Evolutionary conservation across 2,888 invertebrate species (phyloP).

Genomic region (Andrena fulva): DNA sequence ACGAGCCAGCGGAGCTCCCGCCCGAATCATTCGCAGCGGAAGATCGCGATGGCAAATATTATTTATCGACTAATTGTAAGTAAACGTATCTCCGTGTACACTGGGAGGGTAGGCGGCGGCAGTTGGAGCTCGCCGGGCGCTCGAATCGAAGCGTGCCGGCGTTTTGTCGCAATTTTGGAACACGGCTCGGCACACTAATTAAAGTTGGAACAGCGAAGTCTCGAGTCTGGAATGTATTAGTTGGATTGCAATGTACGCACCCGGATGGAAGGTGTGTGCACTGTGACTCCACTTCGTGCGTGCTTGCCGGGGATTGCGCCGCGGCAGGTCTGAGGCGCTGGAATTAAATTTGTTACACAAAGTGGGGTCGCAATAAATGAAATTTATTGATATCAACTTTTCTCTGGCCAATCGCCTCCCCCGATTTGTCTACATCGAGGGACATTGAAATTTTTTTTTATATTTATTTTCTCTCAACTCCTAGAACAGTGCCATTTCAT

Average conservation of each 20-base stretch:
- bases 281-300: background rate
- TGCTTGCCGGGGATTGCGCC: background rate
- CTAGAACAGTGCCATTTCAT: too few species aligned
- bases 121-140: too few species aligned
- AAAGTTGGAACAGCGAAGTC: conserved; percentile 4
- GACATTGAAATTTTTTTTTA: too few species aligned
- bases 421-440: too few species aligned
- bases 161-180: background rate
- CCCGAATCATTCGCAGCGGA: too few species aligned
- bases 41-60: background rate
- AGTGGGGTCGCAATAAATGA: too few species aligned
- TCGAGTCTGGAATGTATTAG: conserved; percentile 18
- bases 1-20: background rate
- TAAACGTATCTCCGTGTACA: background rate
- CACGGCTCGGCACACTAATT: conserved; percentile 23
- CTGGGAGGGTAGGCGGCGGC: too few species aligned
- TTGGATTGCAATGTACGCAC: background rate
- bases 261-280: background rate
- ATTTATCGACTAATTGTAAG: background rate
- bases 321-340: too few species aligned
- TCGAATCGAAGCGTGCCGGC: background rate
- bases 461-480: too few species aligned
- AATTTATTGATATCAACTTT: too few species aligned
- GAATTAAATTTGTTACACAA: too few species aligned
- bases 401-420: too few species aligned